phyloP scores from a whole-genome alignment of 2,113 vertebrate genomes.

The Rutilus rutilus region DNA sequence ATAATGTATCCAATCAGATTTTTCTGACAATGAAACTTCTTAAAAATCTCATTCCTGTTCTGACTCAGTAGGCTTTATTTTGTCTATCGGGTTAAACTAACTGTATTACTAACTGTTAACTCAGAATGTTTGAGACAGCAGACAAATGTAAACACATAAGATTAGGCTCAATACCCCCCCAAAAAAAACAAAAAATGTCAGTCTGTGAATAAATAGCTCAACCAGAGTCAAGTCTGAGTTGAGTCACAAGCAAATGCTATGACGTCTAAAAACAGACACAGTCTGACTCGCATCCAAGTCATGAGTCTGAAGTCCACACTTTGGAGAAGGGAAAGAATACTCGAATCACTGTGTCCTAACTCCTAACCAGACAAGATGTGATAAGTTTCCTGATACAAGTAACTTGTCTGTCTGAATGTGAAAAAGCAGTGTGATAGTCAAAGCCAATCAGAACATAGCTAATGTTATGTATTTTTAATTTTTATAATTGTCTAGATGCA shows the following conservation, averaged over 20 bases:
- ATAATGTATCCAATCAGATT: neutral
- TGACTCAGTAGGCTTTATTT: neutral
- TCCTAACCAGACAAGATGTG: neutral
- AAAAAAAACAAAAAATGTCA: neutral
- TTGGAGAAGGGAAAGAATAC: neutral
- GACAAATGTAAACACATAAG: neutral
- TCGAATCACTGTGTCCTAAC: neutral
- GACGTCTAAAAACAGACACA: neutral
- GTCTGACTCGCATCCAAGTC: neutral
- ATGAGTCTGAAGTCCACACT: slow-evolving; percentile 6
- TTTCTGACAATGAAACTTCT: neutral
- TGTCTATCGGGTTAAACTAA: neutral
- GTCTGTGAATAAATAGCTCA: neutral
- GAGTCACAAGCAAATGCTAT: slow-evolving; percentile 12
- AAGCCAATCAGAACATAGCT: neutral
- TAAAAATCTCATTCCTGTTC: neutral
- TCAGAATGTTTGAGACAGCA: neutral
- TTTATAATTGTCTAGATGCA: no score
- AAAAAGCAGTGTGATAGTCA: neutral
- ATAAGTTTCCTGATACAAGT: neutral
- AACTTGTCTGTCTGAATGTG: neutral
- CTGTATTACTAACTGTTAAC: neutral
- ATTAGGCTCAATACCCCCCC: neutral
- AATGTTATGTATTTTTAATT: neutral
- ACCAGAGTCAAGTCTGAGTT: neutral